Conservation (phyloP, 1,140 invertebrate genomes). For the Bombus balteatus region DNA sequence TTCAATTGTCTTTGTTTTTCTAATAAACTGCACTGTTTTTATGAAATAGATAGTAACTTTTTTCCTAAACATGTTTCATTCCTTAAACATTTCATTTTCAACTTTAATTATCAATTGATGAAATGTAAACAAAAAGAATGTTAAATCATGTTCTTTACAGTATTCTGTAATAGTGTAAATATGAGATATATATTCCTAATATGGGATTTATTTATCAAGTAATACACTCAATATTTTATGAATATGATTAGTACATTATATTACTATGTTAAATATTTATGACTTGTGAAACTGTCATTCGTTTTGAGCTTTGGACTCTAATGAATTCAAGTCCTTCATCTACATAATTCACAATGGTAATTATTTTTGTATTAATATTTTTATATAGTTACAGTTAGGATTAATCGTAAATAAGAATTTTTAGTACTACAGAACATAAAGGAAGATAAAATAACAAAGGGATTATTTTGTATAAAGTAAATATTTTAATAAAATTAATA, state of each 20-base stretch:
- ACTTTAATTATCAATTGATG: neutral
- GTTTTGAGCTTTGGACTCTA: neutral
- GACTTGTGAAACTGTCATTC: neutral
- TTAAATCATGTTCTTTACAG: too few species aligned
- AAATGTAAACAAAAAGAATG: neutral
- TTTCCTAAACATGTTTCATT: neutral
- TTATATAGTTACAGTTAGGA: neutral
- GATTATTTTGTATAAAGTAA: neutral
- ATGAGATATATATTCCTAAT: neutral
- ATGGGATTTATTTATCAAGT: neutral
- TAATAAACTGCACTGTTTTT: neutral
- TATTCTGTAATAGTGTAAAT: too few species aligned
- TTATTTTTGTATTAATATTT: too few species aligned
- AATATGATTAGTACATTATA: too few species aligned
- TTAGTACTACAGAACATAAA: neutral
- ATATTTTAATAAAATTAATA: neutral
- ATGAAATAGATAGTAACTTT: neutral
- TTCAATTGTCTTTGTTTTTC: neutral
- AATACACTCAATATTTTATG: neutral
- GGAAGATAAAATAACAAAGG: neutral
- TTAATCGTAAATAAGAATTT: neutral
- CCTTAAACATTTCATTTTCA: too few species aligned
- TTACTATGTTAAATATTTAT: neutral
- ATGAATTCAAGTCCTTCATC: rapidly evolving
- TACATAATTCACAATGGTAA: neutral